phyloP scores from a whole-genome alignment of 2,888 invertebrate genomes.

The Oeneis ivallda region DNA sequence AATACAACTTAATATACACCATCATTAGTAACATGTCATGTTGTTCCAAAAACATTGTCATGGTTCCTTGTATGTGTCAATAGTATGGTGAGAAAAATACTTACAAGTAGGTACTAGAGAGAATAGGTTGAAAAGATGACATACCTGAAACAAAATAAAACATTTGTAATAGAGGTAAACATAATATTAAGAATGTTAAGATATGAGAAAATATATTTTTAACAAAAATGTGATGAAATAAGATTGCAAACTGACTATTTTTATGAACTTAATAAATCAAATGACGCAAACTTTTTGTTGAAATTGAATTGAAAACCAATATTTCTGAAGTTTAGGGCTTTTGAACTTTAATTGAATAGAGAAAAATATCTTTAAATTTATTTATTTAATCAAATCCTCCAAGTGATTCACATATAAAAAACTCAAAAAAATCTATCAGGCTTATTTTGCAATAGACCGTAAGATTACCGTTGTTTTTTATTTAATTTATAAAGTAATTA shows the following conservation, averaged over 20 bases:
- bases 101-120: background rate
- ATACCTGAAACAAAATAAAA: constrained; percentile 34
- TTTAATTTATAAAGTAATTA: too few relatives aligned
- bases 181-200: background rate
- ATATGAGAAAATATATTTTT: too few relatives aligned
- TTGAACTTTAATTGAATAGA: background rate
- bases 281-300: constrained; percentile 4
- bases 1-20: constrained; percentile 10
- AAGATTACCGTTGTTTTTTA: too few relatives aligned
- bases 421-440: too few relatives aligned
- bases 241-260: background rate
- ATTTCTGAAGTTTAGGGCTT: background rate
- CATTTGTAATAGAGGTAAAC: constrained; percentile 4
- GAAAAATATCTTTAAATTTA: background rate
- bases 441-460: too few relatives aligned
- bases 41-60: constrained; percentile 27
- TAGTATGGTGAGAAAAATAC: constrained; percentile 17
- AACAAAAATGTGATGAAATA: background rate
- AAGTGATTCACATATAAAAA: too few relatives aligned
- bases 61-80: constrained; percentile 9
- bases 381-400: too few relatives aligned
- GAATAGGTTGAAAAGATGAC: constrained; percentile 2
- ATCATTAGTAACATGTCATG: constrained; percentile 28
- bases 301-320: background rate
- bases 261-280: background rate